Evolutionary conservation across 2,888 invertebrate genomes (phyloP), one percentile per base, ranked within the genome.

Genomic region (Parnassius smintheus): DNA sequence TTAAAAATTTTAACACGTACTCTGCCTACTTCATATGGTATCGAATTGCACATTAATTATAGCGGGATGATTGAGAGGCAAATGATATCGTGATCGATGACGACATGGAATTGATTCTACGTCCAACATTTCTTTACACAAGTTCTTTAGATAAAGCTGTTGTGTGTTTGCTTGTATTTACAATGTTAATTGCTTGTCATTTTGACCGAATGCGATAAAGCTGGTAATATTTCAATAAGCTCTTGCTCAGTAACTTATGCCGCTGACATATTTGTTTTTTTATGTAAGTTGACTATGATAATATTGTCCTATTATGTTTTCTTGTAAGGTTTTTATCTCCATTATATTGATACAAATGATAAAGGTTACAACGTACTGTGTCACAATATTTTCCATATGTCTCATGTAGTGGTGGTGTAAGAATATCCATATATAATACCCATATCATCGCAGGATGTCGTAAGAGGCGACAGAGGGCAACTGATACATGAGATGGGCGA

Each of bases 131-230:
- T 55, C 56, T 57, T 60, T 50, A 60, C 49, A 64, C 64, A 57
- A 54, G 60, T 64, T 56, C 59, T 60, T 41, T 57, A 60, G 60
- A 60, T 64, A 64, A 60, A 61, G 22, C 54, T 53, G 44, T 46
- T 18, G 56, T 18, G 44, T 56, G 52, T 55, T 18, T 49, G 48
- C 25, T 46, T 60, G 59, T 64, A 50, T 64, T 64, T 49, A 64
- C 64, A 60, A 61, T 57, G 60, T 64, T 64, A 64, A 64, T 64
- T 64, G 57, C 49, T 13, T 64, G 64, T 64, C 64, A 57, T 61
- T 62, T 58, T 25, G 60, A 52, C 42, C 44, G 52, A 56, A 56
- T 45, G 60, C 25, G 64, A 64, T 64, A 64, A 61, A 64, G 56
- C 45, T 49, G 56, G 64, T 56, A 60, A 64, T 64, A 64, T 54